phyloP scores from a whole-genome alignment of 2,797 vertebrate species.

The Bufotes viridis region DNA sequence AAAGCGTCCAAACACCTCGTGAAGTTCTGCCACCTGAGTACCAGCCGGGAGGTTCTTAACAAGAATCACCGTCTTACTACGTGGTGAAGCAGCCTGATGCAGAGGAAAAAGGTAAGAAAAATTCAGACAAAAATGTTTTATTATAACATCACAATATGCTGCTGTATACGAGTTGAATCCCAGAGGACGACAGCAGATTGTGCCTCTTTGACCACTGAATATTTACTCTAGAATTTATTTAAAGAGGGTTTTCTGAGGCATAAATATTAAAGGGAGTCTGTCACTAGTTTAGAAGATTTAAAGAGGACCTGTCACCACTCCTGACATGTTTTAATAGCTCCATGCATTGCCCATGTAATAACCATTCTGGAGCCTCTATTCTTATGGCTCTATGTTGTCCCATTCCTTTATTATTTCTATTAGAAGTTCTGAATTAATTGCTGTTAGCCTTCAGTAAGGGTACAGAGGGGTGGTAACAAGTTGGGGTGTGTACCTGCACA shows the following conservation, averaged over 20 bases:
- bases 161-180: not conserved
- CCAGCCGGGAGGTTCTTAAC: constrained; percentile 92
- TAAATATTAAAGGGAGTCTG: not conserved
- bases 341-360: too few species aligned
- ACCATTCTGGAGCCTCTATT: too few species aligned
- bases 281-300: too few species aligned
- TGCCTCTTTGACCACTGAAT: not conserved
- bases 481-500: too few species aligned
- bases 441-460: too few species aligned
- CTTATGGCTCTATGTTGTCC: too few species aligned
- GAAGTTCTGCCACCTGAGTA: constrained; percentile 76
- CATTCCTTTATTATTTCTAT: too few species aligned
- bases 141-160: not conserved
- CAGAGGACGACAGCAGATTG: not conserved
- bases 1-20: constrained; percentile 80
- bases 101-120: rapidly evolving
- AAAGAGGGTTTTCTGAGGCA: not conserved
- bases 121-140: not conserved
- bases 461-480: too few species aligned
- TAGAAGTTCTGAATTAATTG: too few species aligned
- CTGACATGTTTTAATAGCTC: too few species aligned
- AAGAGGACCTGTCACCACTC: too few species aligned
- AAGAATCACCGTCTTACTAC: constrained; percentile 88
- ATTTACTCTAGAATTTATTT: too few species aligned
- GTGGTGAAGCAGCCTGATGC: constrained; percentile 81